A percentile compares a stretch with the other conserved stretches of the same genome.
phyloP scores from a whole-genome alignment of 2,888 invertebrate species.

The Tenthredo scrophulariae region DNA sequence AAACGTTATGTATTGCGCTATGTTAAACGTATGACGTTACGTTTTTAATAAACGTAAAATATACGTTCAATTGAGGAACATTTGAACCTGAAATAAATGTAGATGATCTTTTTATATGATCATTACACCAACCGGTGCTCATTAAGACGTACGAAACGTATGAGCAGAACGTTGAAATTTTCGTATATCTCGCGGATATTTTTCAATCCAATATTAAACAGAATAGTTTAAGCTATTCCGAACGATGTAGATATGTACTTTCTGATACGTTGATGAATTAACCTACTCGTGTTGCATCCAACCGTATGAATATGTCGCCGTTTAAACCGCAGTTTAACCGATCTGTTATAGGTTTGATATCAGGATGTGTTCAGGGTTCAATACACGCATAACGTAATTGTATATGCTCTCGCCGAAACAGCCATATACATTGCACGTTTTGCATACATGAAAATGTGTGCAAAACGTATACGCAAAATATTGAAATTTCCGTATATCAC shows the following conservation, averaged over 20 bases:
- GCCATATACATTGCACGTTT: not conserved
- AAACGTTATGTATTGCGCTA: no score
- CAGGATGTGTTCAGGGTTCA: not conserved
- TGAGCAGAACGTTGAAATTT: not conserved
- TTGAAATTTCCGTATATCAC: not conserved
- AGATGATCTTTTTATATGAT: no score
- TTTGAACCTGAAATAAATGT: no score
- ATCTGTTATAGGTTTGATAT: not conserved
- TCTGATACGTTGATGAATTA: not conserved
- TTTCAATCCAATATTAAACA: not conserved
- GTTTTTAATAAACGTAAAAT: no score
- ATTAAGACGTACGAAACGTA: no score
- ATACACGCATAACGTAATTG: not conserved
- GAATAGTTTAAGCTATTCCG: not conserved
- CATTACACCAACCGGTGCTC: no score
- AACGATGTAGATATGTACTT: slow-evolving; percentile 3
- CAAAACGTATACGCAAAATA: slow-evolving; percentile 4
- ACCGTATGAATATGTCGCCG: not conserved
- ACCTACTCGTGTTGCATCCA: not conserved
- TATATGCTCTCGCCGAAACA: not conserved
- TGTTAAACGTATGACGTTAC: no score
- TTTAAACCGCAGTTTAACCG: not conserved
- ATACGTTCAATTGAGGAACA: no score
- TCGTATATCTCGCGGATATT: slow-evolving; percentile 8
- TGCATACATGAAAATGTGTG: no score